Conservation (phyloP, 2,113 vertebrate species). For the Haemorhous mexicanus region DNA sequence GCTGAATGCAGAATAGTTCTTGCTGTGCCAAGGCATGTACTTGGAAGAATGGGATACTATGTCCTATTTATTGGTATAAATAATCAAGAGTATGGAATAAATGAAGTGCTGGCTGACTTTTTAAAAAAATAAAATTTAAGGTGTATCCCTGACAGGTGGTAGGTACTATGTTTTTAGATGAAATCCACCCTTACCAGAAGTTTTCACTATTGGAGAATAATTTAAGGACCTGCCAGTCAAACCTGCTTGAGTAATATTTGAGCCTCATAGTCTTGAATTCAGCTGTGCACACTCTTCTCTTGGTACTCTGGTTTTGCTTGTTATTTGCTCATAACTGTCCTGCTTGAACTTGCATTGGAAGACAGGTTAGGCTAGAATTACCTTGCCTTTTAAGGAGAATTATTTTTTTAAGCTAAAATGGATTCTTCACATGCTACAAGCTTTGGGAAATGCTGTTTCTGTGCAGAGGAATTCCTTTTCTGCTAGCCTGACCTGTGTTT, state of each 20-base stretch:
- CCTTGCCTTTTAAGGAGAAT: neutral
- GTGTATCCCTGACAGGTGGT: neutral
- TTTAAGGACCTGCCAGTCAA: neutral
- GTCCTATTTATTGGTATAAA: neutral
- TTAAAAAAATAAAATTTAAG: neutral
- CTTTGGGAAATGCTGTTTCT: neutral
- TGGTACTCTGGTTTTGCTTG: neutral
- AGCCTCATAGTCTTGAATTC: neutral
- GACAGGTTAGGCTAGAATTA: neutral
- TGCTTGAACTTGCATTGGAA: neutral
- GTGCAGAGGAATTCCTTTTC: neutral
- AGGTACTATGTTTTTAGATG: neutral
- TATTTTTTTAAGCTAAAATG: neutral
- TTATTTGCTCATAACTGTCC: neutral
- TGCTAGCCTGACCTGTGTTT: neutral
- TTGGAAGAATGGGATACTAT: slow-evolving; percentile 13
- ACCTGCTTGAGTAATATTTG: neutral
- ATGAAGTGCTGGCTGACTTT: neutral
- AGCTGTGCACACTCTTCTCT: neutral
- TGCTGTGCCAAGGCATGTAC: neutral
- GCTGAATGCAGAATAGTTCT: neutral
- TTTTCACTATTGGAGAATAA: neutral
- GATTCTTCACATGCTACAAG: neutral
- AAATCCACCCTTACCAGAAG: neutral
- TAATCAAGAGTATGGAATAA: neutral